Conservation (phyloP, 2,797 vertebrate species). For the Lithobates sylvaticus region DNA sequence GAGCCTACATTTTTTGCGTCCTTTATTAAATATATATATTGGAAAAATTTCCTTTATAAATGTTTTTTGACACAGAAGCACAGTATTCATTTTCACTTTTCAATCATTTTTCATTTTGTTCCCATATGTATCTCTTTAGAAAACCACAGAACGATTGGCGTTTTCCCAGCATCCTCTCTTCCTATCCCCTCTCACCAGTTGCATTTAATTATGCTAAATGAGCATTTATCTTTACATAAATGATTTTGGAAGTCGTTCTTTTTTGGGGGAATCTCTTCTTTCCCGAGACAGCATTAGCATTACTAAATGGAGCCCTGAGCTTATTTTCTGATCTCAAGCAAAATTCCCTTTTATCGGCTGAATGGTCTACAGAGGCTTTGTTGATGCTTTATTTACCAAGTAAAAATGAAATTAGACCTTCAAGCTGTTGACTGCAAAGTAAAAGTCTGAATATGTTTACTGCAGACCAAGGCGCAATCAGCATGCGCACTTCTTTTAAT, state of each 20-base stretch:
- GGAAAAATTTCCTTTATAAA: neutral
- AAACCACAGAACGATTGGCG: neutral
- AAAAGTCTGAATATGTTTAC: constrained; percentile 11
- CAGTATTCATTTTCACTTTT: neutral
- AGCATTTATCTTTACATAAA: constrained; percentile 17
- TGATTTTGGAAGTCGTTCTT: neutral
- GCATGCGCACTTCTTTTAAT: neutral
- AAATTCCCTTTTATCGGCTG: constrained; percentile 29
- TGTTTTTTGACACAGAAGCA: too few relatives aligned
- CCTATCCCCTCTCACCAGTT: neutral
- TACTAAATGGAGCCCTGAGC: constrained; percentile 49
- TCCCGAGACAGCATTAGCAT: constrained; percentile 41
- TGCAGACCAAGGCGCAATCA: neutral
- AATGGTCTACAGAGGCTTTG: neutral
- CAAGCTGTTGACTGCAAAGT: constrained; percentile 16
- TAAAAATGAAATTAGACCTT: constrained; percentile 32
- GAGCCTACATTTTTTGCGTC: neutral
- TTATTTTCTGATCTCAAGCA: constrained; percentile 45
- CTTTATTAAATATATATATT: neutral
- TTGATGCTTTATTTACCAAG: constrained; percentile 31
- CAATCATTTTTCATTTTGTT: neutral
- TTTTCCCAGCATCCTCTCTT: neutral
- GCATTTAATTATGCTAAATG: constrained; percentile 15
- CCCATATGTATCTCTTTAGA: neutral
- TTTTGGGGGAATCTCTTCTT: constrained; percentile 2